A percentile compares a stretch with the other conserved stretches of the same genome.
phyloP scores from a whole-genome alignment of 2,113 vertebrate species.

The Callipepla squamata region DNA sequence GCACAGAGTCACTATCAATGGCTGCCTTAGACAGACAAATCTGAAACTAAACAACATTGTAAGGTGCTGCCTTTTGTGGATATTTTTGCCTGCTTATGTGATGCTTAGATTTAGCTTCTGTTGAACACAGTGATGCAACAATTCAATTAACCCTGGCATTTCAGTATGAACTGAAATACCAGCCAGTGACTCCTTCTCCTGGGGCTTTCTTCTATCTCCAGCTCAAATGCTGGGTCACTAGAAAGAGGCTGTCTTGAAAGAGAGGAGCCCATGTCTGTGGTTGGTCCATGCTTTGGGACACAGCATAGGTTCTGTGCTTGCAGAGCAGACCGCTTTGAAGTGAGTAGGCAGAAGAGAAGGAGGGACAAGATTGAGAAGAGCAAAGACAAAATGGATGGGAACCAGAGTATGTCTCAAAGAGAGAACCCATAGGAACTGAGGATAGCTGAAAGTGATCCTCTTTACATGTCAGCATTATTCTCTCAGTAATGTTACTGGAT shows the following conservation, averaged over 20 bases:
- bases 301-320: fast-evolving
- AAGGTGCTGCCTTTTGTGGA: background rate
- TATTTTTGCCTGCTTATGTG: background rate
- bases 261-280: fast-evolving
- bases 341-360: too few relatives aligned
- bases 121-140: background rate
- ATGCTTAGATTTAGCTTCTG: background rate
- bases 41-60: background rate
- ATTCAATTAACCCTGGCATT: background rate
- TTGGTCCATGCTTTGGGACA: background rate
- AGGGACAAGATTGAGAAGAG: background rate
- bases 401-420: background rate
- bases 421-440: background rate
- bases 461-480: background rate
- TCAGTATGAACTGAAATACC: background rate
- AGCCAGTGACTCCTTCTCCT: background rate
- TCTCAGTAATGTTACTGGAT: too few relatives aligned
- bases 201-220: background rate
- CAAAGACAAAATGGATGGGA: background rate
- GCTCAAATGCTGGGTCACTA: background rate
- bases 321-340: background rate
- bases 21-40: background rate
- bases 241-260: background rate
- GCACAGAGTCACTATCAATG: background rate
- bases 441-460: background rate